Evolutionary conservation across 1,140 invertebrate genomes (phyloP).

Genomic region (Trichomalopsis sarcophagae): DNA sequence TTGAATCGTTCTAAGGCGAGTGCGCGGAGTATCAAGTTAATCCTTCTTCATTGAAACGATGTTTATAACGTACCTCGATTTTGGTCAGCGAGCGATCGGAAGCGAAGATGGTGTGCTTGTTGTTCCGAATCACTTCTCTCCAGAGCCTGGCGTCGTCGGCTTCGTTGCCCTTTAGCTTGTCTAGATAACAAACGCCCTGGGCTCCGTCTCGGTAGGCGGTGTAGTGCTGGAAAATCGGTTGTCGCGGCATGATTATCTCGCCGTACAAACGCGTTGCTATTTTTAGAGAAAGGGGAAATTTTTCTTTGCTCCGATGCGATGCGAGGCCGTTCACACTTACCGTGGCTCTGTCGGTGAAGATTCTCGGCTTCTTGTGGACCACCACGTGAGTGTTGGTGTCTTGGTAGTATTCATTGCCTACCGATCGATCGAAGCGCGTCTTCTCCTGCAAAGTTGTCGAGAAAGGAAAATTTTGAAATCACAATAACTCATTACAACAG

Average conservation of each 20-base stretch:
- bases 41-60: background rate
- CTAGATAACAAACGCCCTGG: conserved; percentile 64
- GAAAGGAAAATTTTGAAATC: too few species aligned
- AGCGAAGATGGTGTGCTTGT: conserved; percentile 58
- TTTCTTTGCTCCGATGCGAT: background rate
- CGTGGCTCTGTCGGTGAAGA: conserved; percentile 62
- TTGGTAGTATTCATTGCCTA: conserved; percentile 31
- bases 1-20: background rate
- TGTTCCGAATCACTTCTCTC: conserved; percentile 48
- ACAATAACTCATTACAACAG: too few species aligned
- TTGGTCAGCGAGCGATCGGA: conserved; percentile 58
- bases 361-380: conserved; percentile 51
- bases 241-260: background rate
- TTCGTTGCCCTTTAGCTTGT: conserved; percentile 55
- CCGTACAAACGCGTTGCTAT: background rate
- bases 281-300: background rate
- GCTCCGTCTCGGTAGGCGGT: conserved; percentile 64
- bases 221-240: conserved; percentile 59
- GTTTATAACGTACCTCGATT: conserved; percentile 60
- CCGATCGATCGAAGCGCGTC: conserved; percentile 63
- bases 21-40: background rate
- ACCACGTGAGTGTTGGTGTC: background rate
- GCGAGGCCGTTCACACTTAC: conserved; percentile 56
- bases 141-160: conserved; percentile 17
- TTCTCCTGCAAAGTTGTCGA: conserved; percentile 58